Evolutionary conservation across 1,140 invertebrate species (phyloP).

Genomic region (Drosophila bifasciata): DNA sequence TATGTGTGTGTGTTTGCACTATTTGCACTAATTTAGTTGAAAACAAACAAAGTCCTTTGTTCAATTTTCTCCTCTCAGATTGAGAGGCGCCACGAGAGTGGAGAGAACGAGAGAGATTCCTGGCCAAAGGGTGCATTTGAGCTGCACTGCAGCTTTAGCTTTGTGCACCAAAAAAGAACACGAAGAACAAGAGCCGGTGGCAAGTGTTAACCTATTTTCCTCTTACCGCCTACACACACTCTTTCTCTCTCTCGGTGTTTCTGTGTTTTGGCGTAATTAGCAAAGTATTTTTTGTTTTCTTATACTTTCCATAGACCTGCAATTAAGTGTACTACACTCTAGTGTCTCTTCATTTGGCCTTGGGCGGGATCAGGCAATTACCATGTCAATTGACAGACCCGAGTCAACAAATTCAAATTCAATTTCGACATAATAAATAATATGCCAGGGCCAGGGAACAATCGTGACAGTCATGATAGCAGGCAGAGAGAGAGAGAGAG

Average conservation of each 20-base stretch:
- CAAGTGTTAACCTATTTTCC: constrained; percentile 74
- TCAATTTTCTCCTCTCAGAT: constrained; percentile 78
- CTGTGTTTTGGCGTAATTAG: constrained; percentile 65
- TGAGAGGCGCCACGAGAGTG: constrained; percentile 41
- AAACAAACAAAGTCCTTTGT: constrained; percentile 82
- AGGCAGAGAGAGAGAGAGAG: not conserved
- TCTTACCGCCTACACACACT: constrained; percentile 14
- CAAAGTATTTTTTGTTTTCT: constrained; percentile 69
- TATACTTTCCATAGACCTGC: constrained; percentile 50
- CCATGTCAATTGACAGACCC: constrained; percentile 49
- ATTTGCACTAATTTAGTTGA: constrained; percentile 83
- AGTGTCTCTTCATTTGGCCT: constrained; percentile 1
- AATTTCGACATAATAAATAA: constrained; percentile 76
- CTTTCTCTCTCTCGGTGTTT: constrained; percentile 20
- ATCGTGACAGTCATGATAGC: constrained; percentile 61
- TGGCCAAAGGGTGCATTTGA: constrained; percentile 44
- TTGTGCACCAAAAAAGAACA: constrained; percentile 39
- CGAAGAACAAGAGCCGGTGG: constrained; percentile 42
- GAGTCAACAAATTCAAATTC: constrained; percentile 76
- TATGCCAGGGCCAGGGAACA: constrained; percentile 51
- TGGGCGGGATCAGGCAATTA: constrained; percentile 47
- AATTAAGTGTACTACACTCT: constrained; percentile 31
- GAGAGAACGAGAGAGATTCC: constrained; percentile 33
- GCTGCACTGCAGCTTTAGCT: constrained; percentile 26
- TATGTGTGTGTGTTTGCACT: constrained; percentile 61